A percentile compares a stretch with the other conserved stretches of the same genome.
phyloP scores from a whole-genome alignment of 2,888 invertebrate genomes.

The Thymelicus lineola region DNA sequence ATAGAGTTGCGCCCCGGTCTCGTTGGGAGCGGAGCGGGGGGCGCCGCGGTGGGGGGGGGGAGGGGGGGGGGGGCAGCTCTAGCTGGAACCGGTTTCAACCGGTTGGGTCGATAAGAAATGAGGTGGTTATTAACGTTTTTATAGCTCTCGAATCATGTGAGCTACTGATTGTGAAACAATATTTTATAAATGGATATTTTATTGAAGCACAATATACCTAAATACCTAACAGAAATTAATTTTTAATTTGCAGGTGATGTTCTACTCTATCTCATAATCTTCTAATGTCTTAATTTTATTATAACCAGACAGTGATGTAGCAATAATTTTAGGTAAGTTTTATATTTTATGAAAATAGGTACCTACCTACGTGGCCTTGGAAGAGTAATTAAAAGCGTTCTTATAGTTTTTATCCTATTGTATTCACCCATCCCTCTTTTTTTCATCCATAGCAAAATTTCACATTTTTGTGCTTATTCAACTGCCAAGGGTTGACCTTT shows the following conservation, averaged over 20 bases:
- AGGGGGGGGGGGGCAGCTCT: conserved; percentile 26
- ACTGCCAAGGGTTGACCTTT: no score
- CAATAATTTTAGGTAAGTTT: not conserved
- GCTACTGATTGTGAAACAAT: conserved; percentile 27
- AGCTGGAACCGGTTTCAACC: conserved; percentile 42
- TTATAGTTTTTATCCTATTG: no score
- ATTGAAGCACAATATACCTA: conserved; percentile 1
- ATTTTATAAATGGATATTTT: conserved; percentile 16
- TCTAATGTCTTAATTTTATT: not conserved
- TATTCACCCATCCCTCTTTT: no score
- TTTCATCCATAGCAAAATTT: no score
- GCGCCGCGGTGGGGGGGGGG: conserved; percentile 2
- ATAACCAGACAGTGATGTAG: not conserved
- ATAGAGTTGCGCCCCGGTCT: conserved; percentile 34
- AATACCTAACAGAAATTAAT: not conserved
- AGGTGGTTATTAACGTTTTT: conserved; percentile 29
- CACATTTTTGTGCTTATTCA: no score
- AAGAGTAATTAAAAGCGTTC: no score
- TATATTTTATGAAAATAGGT: no score
- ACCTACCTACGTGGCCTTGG: no score
- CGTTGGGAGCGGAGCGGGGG: conserved; percentile 3
- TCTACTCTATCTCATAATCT: not conserved
- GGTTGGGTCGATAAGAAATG: conserved; percentile 34
- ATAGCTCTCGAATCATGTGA: conserved; percentile 13
- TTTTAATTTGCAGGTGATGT: not conserved